Percentiles rank a stretch among this genome's conserved stretches.
Evolutionary conservation across 2,113 vertebrate species (phyloP).

Genomic region (Choloepus hoffmanni): DNA sequence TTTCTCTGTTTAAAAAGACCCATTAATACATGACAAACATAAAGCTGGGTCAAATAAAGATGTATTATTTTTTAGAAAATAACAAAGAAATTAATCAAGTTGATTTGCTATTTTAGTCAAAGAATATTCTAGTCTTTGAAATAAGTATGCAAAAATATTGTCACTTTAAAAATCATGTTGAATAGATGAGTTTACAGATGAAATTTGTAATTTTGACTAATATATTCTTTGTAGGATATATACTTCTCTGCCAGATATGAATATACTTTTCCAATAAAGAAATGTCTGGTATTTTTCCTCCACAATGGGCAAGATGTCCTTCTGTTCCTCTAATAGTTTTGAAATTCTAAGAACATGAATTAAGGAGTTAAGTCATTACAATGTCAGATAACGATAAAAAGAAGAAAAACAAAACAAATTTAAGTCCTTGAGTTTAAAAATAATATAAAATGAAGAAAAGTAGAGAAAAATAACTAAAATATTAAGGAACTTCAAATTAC

Average conservation of each 20-base stretch:
- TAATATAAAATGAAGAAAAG: not conserved
- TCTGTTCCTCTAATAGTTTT: not conserved
- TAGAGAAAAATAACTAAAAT: not conserved
- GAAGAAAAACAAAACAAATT: not conserved
- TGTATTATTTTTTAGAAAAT: not conserved
- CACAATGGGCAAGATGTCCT: not conserved
- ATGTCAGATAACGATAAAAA: not conserved
- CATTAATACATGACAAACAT: not conserved
- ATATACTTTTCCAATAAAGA: not conserved
- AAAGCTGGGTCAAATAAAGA: not conserved
- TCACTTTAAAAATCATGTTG: not conserved
- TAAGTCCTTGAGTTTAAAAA: not conserved
- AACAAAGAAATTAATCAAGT: not conserved
- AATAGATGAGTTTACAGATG: not conserved
- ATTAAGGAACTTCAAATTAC: not conserved
- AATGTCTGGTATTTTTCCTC: not conserved
- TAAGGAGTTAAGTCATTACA: not conserved
- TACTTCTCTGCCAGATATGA: not conserved
- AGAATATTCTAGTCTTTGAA: not conserved
- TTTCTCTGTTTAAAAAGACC: not conserved
- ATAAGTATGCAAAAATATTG: not conserved
- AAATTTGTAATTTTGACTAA: not conserved
- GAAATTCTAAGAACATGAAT: not conserved
- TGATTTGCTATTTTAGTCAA: not conserved
- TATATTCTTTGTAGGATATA: not conserved